Conservation (phyloP, 2,113 vertebrate genomes). For the Lethenteron reissneri region DNA sequence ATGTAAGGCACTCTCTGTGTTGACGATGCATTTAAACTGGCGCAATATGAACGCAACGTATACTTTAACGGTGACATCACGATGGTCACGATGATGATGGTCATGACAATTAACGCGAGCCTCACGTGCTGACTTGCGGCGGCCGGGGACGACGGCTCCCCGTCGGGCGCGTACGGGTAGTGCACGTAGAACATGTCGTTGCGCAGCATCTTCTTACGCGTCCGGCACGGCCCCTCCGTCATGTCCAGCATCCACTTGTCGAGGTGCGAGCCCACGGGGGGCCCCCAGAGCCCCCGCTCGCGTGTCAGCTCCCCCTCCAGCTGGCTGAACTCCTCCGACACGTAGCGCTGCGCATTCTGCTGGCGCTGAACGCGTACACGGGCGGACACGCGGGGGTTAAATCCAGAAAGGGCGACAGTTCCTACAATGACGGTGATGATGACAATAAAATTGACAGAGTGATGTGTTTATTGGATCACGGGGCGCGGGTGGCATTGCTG, state of each 20-base stretch:
- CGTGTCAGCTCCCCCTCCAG: constrained; percentile 75
- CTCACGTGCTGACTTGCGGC: neutral
- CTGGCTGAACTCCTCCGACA: constrained; percentile 75
- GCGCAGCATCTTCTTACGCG: constrained; percentile 98
- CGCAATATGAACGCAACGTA: no score
- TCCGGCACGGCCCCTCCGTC: constrained; percentile 88
- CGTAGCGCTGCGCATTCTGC: constrained; percentile 78
- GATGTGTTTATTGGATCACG: no score
- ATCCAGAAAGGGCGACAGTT: no score
- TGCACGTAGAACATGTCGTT: constrained; percentile 97
- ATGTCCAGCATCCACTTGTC: constrained; percentile 96
- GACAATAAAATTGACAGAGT: no score
- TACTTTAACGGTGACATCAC: no score
- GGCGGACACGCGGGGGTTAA: no score
- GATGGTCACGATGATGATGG: no score
- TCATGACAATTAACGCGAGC: no score
- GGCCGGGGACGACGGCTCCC: constrained; percentile 33
- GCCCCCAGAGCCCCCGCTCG: constrained; percentile 69
- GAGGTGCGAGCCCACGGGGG: constrained; percentile 70
- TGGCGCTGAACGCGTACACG: constrained; percentile 36
- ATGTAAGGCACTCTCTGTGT: no score
- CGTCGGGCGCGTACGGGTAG: constrained; percentile 73
- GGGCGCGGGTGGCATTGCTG: no score
- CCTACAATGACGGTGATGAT: no score
- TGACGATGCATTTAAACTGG: no score